phyloP scores from a whole-genome alignment of 2,888 invertebrate genomes.

The Temnothorax rugatulus region DNA sequence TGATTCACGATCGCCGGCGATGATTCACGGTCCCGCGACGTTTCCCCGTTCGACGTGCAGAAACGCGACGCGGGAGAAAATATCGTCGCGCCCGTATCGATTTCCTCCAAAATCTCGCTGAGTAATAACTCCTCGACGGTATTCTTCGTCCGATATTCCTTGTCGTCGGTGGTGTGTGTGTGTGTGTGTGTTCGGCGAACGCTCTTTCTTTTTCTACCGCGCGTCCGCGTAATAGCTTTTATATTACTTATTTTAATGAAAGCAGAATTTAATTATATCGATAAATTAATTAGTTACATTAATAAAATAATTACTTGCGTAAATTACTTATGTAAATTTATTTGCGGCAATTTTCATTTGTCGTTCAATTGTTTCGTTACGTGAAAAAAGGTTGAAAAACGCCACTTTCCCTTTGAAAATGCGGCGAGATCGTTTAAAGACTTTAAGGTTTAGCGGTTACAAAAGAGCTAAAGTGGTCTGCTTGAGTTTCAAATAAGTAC shows the following conservation, averaged over 20 bases:
- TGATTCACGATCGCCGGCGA: conserved; percentile 77
- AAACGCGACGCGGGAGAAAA: conserved; percentile 61
- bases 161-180: neutral
- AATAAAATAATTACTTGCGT: neutral
- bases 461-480: conserved; percentile 39
- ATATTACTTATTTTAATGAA: neutral
- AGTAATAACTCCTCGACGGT: conserved; percentile 25
- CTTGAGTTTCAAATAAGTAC: conserved; percentile 54
- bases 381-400: neutral
- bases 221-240: neutral
- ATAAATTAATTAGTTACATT: neutral
- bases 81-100: conserved; percentile 47
- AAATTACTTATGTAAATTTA: neutral
- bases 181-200: neutral
- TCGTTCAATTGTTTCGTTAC: neutral
- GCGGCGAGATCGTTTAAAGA: conserved; percentile 45
- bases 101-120: conserved; percentile 44
- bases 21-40: conserved; percentile 73
- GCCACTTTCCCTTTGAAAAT: conserved; percentile 4
- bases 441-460: conserved; percentile 48
- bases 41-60: conserved; percentile 71
- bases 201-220: neutral
- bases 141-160: neutral
- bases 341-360: neutral
- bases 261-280: neutral